Evolutionary conservation across 1,140 invertebrate species (phyloP), one percentile per base, ranked within the genome.

Genomic region (Megathymus violae): DNA sequence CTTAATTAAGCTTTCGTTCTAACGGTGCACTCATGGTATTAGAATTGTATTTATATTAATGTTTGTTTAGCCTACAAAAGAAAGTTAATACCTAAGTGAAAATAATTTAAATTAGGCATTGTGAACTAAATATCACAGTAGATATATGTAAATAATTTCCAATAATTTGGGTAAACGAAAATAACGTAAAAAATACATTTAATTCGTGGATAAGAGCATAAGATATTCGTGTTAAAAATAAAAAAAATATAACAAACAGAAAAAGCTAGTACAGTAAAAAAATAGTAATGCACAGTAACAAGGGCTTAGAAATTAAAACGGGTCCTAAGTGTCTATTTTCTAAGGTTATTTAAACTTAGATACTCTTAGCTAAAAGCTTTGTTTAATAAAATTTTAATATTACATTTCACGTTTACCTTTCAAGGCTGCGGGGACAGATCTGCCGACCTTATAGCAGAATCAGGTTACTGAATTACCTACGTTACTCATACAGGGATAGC

Each of bases 381-480:
- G 17, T 44, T 44, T 44, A 44, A 44, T 44, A 44, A 17, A 44
- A 19, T 44, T 19, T 44, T 44, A 44, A 46, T 46, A 46, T 46
- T 46, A 22, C 16, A 15, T 22, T 46, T 4, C 19, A 46, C 19
- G 11, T 41, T 16, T 15, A 9, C 4, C 22, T 15, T 46, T 19
- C 43, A 46, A 46, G 43, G 17, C 5, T 11, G 13, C 17, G 6
- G 43, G 2, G 43, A 22, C 17, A 22, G 10, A 11, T 15, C 13
- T 41, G 40, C 13, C 40, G 4, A 19, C 43, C 43, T 22, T 15
- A 19, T 22, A 22, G 34, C 14, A 34, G 40, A 41, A 54, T 54
- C 36, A 25, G 50, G 34, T 54, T 54, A 54, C 41, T 47, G 38
- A 47, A 60, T 47, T 60, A 60, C 25, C 43, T 46, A 27, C 41